Conservation (phyloP, 2,113 vertebrate genomes). For the Nematolebias whitei region DNA sequence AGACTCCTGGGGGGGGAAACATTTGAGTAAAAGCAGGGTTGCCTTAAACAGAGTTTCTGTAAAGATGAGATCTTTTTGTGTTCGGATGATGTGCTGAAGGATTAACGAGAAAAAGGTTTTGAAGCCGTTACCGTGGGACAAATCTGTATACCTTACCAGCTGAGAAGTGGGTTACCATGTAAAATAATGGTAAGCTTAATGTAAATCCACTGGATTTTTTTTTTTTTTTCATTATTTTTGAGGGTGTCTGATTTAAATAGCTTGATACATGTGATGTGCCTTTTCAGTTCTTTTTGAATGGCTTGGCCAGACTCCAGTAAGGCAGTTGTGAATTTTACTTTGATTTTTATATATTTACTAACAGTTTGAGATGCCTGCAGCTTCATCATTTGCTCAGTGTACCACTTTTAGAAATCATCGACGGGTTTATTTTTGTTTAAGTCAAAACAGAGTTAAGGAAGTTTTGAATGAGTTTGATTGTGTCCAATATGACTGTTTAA, state of each 20-base stretch:
- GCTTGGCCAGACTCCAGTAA: conserved; percentile 32
- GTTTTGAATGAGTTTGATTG: not conserved
- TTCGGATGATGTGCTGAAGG: not conserved
- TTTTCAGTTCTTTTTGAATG: conserved; percentile 57
- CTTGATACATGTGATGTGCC: conserved; percentile 63
- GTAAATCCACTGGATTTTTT: conserved; percentile 31
- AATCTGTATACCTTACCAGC: not conserved
- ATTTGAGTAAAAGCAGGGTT: conserved; percentile 21
- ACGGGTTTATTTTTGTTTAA: conserved; percentile 50
- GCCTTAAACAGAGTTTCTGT: conserved; percentile 54
- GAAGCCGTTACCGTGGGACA: not conserved
- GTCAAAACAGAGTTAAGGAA: conserved; percentile 18
- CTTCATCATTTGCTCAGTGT: conserved; percentile 41
- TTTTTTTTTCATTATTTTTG: conserved; percentile 24
- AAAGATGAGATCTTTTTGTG: conserved; percentile 24
- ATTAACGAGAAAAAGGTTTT: not conserved
- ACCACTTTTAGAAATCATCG: conserved; percentile 29
- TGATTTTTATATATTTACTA: conserved; percentile 34
- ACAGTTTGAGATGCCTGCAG: conserved; percentile 46
- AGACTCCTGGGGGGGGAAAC: conserved; percentile 23
- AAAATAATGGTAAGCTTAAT: conserved; percentile 29
- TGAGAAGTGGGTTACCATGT: conserved; percentile 34
- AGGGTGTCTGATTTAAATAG: conserved; percentile 40
- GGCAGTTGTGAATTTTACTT: conserved; percentile 31
- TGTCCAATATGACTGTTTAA: conserved; percentile 1